Conservation (phyloP, 2,888 invertebrate genomes). For the Romanomermis culicivorax region DNA sequence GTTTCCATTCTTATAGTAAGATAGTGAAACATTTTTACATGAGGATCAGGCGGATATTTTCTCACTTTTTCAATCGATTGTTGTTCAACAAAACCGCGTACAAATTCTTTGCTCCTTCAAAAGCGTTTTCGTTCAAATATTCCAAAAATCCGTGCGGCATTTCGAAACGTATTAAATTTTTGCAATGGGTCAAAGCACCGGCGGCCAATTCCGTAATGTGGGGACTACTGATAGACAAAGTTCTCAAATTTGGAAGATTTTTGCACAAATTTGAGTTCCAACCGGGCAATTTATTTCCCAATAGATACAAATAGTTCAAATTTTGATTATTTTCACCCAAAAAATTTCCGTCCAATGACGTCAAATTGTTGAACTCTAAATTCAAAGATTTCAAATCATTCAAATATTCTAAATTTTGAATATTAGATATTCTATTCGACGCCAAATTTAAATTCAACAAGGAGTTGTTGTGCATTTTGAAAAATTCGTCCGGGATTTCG, state of each 20-base stretch:
- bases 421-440: conserved; percentile 22
- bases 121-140: conserved; percentile 25
- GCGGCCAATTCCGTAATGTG: too few relatives aligned
- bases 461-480: conserved; percentile 20
- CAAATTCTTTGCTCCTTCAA: conserved; percentile 23
- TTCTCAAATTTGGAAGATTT: not conserved
- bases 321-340: too few relatives aligned
- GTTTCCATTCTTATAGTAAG: too few relatives aligned
- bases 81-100: conserved; percentile 28
- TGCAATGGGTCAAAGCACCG: conserved; percentile 25
- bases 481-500: conserved; percentile 22
- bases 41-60: too few relatives aligned
- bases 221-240: conserved; percentile 24
- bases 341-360: conserved; percentile 24
- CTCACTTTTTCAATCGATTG: conserved; percentile 19
- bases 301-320: conserved; percentile 26
- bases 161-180: conserved; percentile 24
- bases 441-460: conserved; percentile 26
- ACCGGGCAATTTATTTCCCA: conserved; percentile 25
- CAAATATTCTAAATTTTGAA: conserved; percentile 25
- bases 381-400: conserved; percentile 24
- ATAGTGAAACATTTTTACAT: too few relatives aligned
- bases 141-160: conserved; percentile 28
- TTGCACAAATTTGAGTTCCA: conserved; percentile 25
- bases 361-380: conserved; percentile 27